phyloP scores from a whole-genome alignment of 1,140 invertebrate genomes.

The Muscidifurax raptorellus region DNA sequence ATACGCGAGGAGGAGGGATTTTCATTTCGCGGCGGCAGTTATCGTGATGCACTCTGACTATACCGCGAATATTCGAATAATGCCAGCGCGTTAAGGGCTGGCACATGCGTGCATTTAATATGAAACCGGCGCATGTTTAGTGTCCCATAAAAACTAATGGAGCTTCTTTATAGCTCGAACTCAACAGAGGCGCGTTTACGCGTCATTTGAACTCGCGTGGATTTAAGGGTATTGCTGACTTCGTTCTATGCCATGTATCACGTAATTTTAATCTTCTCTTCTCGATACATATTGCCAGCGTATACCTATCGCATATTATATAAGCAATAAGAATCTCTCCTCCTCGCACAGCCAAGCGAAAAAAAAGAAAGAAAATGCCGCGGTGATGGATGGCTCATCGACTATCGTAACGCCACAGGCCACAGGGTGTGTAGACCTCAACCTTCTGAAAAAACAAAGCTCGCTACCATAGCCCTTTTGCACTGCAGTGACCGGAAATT shows the following conservation, averaged over 20 bases:
- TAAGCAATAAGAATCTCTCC: neutral
- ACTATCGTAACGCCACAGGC: neutral
- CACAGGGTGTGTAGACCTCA: conserved; percentile 1
- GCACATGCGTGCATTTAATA: neutral
- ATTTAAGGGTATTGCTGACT: neutral
- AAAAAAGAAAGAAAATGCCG: neutral
- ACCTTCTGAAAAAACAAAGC: neutral
- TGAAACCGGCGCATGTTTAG: neutral
- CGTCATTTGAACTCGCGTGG: neutral
- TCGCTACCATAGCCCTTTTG: neutral
- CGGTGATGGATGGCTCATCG: conserved; percentile 6
- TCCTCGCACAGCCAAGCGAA: neutral
- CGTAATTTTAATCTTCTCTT: neutral
- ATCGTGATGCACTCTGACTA: neutral
- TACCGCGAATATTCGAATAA: too few relatives aligned
- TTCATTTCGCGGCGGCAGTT: neutral
- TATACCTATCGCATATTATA: too few relatives aligned
- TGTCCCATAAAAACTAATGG: conserved; percentile 15
- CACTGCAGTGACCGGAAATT: neutral
- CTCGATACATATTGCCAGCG: too few relatives aligned
- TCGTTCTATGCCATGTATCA: neutral
- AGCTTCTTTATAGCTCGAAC: neutral
- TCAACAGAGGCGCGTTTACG: neutral
- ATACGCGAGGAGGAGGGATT: neutral
- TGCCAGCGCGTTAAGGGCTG: neutral